Evolutionary conservation across 2,888 invertebrate genomes (phyloP), one percentile per base, ranked within the genome.

Genomic region (Pachliopta kotzebuea): DNA sequence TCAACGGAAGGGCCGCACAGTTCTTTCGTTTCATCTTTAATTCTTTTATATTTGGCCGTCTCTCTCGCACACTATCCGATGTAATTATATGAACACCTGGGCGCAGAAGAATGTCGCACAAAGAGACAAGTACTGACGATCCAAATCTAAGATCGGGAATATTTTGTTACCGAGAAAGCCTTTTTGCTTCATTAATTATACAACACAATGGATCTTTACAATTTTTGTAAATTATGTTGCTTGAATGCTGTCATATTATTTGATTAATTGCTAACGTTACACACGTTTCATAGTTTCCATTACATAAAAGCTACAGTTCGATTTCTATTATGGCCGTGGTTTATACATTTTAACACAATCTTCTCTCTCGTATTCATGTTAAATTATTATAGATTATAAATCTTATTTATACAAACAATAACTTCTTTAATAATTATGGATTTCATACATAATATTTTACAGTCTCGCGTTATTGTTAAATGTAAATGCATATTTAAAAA

Each of bases 31-130:
- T 83, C 68, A 55, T 59, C 68, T 45, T 58, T 31, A 68, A 69
- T 52, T 65, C 68, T 71, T 69, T 67, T 63, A 67, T 65, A 81
- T 85, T 71, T 73, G 65, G 69, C 73, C 70, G 67, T 90, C 89
- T 73, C 76, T 74, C 65, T 90, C 81, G 76, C 73, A 70, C 78
- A 72, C 76, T 77, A 81, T 80, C 80, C 81, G 81, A 85, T 85
- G 84, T 90, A 90, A 90, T 91, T 89, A 90, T 90, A 84, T 83
- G 90, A 89, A 90, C 90, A 90, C 90, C 91, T 91, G 91, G 90
- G 86, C 88, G 86, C 88, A 85, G 84, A 86, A 89, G 90, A 90
- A 90, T 91, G 91, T 91, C 90, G 88, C 91, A 91, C 91, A 91
- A 91, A 88, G 90, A 84, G 85, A 81, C 83, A 84, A 81, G 88